Conservation (phyloP, 2,888 invertebrate species). For the Therioaphis trifolii region DNA sequence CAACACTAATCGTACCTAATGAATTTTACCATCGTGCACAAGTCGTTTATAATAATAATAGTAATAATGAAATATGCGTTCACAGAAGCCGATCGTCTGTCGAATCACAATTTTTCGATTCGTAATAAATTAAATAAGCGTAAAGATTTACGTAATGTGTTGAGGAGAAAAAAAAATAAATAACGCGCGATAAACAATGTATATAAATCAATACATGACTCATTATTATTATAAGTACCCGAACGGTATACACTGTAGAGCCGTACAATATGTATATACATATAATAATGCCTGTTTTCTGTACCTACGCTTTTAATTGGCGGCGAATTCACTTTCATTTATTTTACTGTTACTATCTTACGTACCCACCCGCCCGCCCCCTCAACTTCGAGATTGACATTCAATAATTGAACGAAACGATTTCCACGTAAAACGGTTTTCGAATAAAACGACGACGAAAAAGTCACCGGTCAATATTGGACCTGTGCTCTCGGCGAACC, state of each 20-base stretch:
- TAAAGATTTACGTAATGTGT: background rate
- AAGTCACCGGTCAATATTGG: no score
- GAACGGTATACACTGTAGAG: slow-evolving; percentile 7
- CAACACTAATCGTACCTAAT: background rate
- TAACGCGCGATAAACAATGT: slow-evolving; percentile 15
- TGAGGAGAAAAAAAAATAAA: no score
- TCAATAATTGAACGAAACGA: background rate
- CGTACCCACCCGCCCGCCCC: background rate
- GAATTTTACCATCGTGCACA: no score
- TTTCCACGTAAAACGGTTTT: background rate
- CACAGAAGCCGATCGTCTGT: slow-evolving; percentile 20
- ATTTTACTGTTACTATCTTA: background rate
- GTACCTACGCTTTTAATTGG: slow-evolving; percentile 7
- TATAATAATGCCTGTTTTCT: background rate
- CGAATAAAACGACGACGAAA: background rate
- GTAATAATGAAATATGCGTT: slow-evolving; percentile 5
- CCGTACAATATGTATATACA: background rate
- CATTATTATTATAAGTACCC: slow-evolving; percentile 25
- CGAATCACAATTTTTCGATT: slow-evolving; percentile 22
- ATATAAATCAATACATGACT: slow-evolving; percentile 33
- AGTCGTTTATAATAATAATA: no score
- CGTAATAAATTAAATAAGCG: slow-evolving; percentile 29
- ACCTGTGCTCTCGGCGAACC: no score
- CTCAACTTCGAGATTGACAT: background rate
- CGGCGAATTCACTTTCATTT: slow-evolving; percentile 2